Percentiles rank a stretch among this genome's conserved stretches.
These are phyloP conservation scores for Chaitophorus viminalis DNA, from an alignment of 2,888 invertebrate genomes.

Conservation along the genomic window DNA sequence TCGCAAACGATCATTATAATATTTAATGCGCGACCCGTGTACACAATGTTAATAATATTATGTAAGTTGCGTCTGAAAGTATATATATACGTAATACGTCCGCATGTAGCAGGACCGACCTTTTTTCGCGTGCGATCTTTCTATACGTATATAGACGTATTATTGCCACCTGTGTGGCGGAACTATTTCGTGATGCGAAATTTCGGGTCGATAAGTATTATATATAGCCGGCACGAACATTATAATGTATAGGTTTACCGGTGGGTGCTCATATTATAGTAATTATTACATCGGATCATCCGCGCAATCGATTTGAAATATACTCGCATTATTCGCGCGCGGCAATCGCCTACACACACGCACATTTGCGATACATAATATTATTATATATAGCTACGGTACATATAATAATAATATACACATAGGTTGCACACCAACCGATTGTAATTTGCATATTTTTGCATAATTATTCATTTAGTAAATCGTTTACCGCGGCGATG, in stretches of 20 bases:
- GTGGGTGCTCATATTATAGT: no score
- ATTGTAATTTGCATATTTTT: conserved; percentile 38
- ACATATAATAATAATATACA: no score
- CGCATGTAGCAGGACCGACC: background rate
- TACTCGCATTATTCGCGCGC: background rate
- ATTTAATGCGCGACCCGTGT: background rate
- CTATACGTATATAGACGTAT: no score
- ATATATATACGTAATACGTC: no score
- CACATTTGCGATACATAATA: background rate
- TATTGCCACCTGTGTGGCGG: no score
- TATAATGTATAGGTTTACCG: background rate
- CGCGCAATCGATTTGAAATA: background rate
- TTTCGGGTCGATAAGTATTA: background rate
- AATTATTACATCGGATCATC: background rate
- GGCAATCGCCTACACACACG: background rate
- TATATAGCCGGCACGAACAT: background rate
- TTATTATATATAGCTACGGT: no score
- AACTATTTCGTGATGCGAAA: background rate
- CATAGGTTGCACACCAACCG: background rate
- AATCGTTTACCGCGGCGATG: conserved; percentile 8
- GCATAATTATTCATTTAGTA: conserved; percentile 14
- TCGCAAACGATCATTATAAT: background rate
- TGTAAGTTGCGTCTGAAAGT: background rate
- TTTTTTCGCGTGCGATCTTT: background rate
- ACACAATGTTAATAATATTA: background rate